Evolutionary conservation across 2,888 invertebrate genomes (phyloP).

Genomic region (Dasysyrphus tricinctus): DNA sequence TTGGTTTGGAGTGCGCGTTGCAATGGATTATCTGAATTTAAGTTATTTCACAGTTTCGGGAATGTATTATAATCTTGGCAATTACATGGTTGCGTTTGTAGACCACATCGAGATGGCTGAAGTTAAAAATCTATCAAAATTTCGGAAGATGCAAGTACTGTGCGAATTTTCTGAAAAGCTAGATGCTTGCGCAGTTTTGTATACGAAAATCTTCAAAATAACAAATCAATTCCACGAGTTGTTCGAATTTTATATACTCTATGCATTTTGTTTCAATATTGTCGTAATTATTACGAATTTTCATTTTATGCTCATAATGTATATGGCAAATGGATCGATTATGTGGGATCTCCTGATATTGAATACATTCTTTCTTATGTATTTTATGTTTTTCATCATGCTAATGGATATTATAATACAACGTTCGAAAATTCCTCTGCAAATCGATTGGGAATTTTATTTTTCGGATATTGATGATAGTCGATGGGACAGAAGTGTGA

Average conservation of each 20-base stretch:
- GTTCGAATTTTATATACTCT: neutral
- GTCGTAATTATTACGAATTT: neutral
- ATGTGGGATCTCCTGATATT: neutral
- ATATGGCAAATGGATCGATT: neutral
- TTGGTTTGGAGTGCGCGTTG: neutral
- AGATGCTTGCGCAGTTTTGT: neutral
- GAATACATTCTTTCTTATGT: neutral
- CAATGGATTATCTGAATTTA: neutral
- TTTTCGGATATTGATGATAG: neutral
- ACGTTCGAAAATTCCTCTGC: neutral
- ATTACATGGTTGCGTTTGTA: neutral
- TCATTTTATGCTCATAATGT: neutral
- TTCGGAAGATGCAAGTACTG: neutral
- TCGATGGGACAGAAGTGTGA: slow-evolving; percentile 23
- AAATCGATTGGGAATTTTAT: neutral
- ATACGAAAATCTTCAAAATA: neutral
- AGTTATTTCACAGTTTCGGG: neutral
- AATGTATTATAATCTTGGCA: neutral
- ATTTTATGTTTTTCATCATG: neutral
- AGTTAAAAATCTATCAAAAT: neutral
- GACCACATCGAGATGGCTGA: neutral
- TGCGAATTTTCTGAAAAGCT: neutral
- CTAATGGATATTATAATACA: neutral
- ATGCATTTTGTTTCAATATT: neutral
- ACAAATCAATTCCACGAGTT: neutral